These are phyloP conservation scores for Megaleporinus macrocephalus DNA, from an alignment of 2,113 vertebrate genomes.

Conservation along the genomic window DNA sequence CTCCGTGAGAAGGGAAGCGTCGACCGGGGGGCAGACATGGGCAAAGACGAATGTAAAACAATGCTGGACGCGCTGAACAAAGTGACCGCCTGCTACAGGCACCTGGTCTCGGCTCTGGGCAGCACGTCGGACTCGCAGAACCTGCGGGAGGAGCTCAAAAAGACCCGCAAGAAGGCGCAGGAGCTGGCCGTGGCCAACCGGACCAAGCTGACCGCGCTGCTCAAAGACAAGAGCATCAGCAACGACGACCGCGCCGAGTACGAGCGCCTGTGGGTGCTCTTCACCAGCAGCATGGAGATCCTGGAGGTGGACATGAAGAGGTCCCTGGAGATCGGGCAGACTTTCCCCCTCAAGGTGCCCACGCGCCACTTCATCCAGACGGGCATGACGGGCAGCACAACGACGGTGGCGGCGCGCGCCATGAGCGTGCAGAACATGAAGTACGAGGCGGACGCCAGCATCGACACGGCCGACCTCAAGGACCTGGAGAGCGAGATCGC, in stretches of 20 bases:
- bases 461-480: constrained; percentile 87
- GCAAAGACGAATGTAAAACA: constrained; percentile 92
- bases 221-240: constrained; percentile 85
- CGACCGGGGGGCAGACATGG: constrained; percentile 73
- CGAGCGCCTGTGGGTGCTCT: constrained; percentile 96
- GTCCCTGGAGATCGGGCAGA: constrained; percentile 88
- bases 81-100: constrained; percentile 93
- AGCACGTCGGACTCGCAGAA: constrained; percentile 95
- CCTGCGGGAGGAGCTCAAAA: constrained; percentile 90
- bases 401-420: constrained; percentile 86
- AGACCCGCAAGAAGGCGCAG: constrained; percentile 91
- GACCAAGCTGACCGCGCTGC: constrained; percentile 83
- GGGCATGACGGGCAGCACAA: constrained; percentile 88
- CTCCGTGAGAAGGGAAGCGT: not conserved
- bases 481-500: constrained; percentile 89
- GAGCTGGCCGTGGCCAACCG: constrained; percentile 88
- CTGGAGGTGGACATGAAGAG: constrained; percentile 95
- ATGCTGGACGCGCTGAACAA: constrained; percentile 93
- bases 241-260: constrained; percentile 90
- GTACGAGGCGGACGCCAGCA: constrained; percentile 85
- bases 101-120: constrained; percentile 91
- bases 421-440: constrained; percentile 94
- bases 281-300: constrained; percentile 93
- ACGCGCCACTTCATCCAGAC: constrained; percentile 92
- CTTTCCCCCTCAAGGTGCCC: constrained; percentile 91